Conservation (phyloP, 2,113 vertebrate genomes). For the Setophaga coronata region DNA sequence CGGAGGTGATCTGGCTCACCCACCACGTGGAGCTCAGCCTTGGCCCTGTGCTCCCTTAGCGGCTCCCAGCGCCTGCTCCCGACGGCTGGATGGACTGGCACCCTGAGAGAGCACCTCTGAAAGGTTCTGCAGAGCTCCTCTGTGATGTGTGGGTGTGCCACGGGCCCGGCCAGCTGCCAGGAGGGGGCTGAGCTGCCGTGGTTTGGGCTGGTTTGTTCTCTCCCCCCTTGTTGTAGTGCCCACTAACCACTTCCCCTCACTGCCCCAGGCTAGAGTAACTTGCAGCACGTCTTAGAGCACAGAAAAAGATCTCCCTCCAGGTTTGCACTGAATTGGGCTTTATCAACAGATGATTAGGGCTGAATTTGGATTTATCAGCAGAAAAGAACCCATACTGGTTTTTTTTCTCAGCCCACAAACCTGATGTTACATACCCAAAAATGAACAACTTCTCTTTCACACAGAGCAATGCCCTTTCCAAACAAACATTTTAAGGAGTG, state of each 20-base stretch:
- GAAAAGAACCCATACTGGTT: background rate
- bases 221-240: conserved; percentile 21
- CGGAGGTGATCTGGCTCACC: conserved; percentile 91
- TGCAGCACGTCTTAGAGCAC: conserved; percentile 1
- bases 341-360: background rate
- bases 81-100: background rate
- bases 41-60: conserved; percentile 86
- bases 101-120: background rate
- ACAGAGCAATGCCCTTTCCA: background rate
- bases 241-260: background rate
- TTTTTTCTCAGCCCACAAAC: background rate
- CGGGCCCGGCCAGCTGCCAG: background rate
- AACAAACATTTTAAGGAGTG: background rate
- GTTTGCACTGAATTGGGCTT: background rate
- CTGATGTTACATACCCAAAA: background rate
- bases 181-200: background rate
- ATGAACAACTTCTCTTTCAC: background rate
- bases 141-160: conserved; percentile 33
- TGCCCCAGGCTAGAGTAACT: conserved; percentile 6
- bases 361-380: conserved; percentile 2
- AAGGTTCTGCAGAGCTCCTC: conserved; percentile 40
- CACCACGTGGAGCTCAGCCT: conserved; percentile 95
- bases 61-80: background rate
- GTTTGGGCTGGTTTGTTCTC: conserved; percentile 19
- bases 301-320: background rate